Evolutionary conservation across 2,888 invertebrate species (phyloP).

Genomic region (Muscina levida): DNA sequence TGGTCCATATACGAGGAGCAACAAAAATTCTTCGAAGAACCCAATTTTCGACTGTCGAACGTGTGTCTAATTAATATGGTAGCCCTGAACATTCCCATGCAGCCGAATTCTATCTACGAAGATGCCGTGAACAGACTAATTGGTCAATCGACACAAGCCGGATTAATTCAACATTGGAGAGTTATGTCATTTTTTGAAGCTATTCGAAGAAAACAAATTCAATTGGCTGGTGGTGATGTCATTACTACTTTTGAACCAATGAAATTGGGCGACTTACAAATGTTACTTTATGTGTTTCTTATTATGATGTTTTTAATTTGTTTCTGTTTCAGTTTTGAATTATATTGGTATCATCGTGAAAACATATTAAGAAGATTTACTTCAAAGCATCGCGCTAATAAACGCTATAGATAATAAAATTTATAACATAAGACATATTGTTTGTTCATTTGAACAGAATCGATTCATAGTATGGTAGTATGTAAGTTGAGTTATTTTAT

Average conservation of each 20-base stretch:
- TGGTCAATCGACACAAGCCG: conserved; percentile 50
- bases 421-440: no score
- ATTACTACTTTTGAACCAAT: conserved; percentile 54
- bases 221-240: conserved; percentile 34
- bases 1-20: conserved; percentile 62
- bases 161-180: conserved; percentile 63
- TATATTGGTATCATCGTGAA: no score
- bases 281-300: conserved; percentile 47
- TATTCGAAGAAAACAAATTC: conserved; percentile 43
- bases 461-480: no score
- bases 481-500: no score
- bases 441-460: no score
- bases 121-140: conserved; percentile 60
- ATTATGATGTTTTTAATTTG: not conserved
- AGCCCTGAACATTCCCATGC: conserved; percentile 55
- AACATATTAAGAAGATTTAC: no score
- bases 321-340: no score
- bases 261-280: conserved; percentile 53
- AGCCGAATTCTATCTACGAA: conserved; percentile 60
- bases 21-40: conserved; percentile 62
- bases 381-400: no score
- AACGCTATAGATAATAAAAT: no score
- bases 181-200: conserved; percentile 58
- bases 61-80: conserved; percentile 60
- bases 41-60: conserved; percentile 36